Conservation (phyloP, 2,888 invertebrate species). For the Drosophila birchii region DNA sequence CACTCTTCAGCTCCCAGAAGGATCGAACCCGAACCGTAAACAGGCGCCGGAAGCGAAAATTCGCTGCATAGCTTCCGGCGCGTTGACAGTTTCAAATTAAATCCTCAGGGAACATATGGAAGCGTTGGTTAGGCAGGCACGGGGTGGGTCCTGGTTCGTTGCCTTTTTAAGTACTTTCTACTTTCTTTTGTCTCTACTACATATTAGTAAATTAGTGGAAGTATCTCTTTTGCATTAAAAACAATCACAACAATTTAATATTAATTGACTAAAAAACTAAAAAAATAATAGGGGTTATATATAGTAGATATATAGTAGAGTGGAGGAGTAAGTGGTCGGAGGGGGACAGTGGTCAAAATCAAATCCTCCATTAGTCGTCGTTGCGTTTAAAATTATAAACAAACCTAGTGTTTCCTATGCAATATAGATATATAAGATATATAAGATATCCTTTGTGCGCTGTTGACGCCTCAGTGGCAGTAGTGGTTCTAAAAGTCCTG, state of each 20-base stretch:
- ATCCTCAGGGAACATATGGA: background rate
- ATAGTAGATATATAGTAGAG: constrained; percentile 63
- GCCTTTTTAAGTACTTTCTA: constrained; percentile 65
- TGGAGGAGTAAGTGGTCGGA: constrained; percentile 58
- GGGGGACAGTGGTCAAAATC: constrained; percentile 61
- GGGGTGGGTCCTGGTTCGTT: constrained; percentile 54
- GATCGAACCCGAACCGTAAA: constrained; percentile 45
- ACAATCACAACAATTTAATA: constrained; percentile 83
- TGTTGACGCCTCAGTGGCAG: constrained; percentile 73
- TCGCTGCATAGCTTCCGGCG: constrained; percentile 68
- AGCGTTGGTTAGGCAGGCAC: background rate
- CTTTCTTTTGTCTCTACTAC: constrained; percentile 52
- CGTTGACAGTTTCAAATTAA: constrained; percentile 53
- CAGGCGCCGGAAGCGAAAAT: constrained; percentile 58
- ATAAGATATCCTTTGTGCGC: constrained; percentile 65
- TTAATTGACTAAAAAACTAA: constrained; percentile 80
- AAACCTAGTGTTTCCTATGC: constrained; percentile 67
- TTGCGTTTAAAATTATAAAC: constrained; percentile 72
- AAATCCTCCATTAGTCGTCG: constrained; percentile 85
- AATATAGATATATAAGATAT: constrained; percentile 47
- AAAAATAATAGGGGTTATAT: constrained; percentile 76
- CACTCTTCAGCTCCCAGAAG: background rate
- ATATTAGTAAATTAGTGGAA: constrained; percentile 72
- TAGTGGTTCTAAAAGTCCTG: constrained; percentile 30
- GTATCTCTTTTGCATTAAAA: constrained; percentile 80